Percentiles rank a stretch among this genome's conserved stretches.
phyloP scores from a whole-genome alignment of 2,797 vertebrate species.

The Argyrosomus regius region DNA sequence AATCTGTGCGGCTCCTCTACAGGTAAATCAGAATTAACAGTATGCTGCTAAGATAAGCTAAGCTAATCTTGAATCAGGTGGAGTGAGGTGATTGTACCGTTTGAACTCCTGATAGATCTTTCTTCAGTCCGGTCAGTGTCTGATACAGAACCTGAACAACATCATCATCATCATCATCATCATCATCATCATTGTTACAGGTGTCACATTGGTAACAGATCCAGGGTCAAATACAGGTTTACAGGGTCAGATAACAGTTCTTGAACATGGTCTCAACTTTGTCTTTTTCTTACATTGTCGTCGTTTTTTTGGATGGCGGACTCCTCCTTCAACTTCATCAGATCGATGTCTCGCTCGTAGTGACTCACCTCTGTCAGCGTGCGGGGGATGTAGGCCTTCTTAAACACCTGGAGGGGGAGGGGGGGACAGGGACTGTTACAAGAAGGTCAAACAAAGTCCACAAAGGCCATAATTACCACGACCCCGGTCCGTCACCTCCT shows the following conservation, averaged over 20 bases:
- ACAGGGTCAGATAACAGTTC: too few species aligned
- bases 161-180: not conserved
- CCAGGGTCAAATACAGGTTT: too few species aligned
- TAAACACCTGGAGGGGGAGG: constrained; percentile 78
- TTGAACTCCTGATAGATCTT: constrained; percentile 95
- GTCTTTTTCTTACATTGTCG: constrained; percentile 59
- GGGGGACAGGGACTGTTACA: not conserved
- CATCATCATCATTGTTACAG: not conserved
- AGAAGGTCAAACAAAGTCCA: constrained; percentile 3
- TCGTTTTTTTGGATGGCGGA: constrained; percentile 2
- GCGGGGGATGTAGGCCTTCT: constrained; percentile 91
- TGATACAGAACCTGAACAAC: constrained; percentile 93
- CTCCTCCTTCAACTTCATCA: constrained; percentile 47
- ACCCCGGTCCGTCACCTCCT: constrained; percentile 87
- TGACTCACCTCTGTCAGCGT: constrained; percentile 92
- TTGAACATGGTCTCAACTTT: not conserved
- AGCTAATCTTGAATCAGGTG: not conserved
- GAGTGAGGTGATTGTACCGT: constrained; percentile 81
- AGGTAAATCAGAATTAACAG: not conserved
- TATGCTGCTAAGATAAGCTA: not conserved
- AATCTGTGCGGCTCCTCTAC: not conserved
- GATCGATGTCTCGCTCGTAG: constrained; percentile 87
- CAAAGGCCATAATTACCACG: too few species aligned
- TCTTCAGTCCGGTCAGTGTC: constrained; percentile 94
- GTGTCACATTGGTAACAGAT: too few species aligned